Base-by-base conservation (phyloP, 2,113 vertebrate genomes). In the Mastomys coucha region DNA sequence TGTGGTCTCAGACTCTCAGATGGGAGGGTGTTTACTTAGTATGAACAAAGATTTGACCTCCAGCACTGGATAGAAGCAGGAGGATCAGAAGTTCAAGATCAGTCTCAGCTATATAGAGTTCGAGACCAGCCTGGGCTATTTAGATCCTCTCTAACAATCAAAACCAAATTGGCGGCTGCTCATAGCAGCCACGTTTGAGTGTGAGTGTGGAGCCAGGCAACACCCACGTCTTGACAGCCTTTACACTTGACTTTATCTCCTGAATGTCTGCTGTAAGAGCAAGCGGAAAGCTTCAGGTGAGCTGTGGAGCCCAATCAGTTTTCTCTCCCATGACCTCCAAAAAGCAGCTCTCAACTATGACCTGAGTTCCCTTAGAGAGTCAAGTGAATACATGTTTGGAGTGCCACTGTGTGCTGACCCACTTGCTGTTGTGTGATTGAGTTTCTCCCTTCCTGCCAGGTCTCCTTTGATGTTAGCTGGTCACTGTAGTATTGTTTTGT, bases 391-490 rank as follows among this genome's bases (percentile, higher is more conserved):
- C 28, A 87, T 36, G 58, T 92, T 93, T 96, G 95, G 77, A 97
- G 67, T n/a, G 33, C 86, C 80, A 76, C 89, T 89, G 88, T 85
- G 97, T 97, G 72, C 93, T 97, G 97, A 96, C 96, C 97, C 95
- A 96, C 97, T 97, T 98, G 95, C 95, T 95, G 6, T 82, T 93
- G 42, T 96, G 86, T 91, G 89, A 95, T 89, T 96, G 93, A 97
- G 94, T 97, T 98, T 97, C 97, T 97, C 87, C 93, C 60, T 86
- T 82, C 70, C 91, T 91, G 95, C 96, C 97, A 96, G 91, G 82
- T 95, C 86, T 89, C 94, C 81, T 98, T 95, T 95, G 87, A 95
- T 33, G 33, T 94, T 65, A 81, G 60, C 76, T 97, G 88, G 82
- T 95, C 89, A 94, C 89, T 96, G 89, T 92, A 92, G 96, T 93